Conservation (phyloP, 2,888 invertebrate genomes). For the Eupithecia inturbata region DNA sequence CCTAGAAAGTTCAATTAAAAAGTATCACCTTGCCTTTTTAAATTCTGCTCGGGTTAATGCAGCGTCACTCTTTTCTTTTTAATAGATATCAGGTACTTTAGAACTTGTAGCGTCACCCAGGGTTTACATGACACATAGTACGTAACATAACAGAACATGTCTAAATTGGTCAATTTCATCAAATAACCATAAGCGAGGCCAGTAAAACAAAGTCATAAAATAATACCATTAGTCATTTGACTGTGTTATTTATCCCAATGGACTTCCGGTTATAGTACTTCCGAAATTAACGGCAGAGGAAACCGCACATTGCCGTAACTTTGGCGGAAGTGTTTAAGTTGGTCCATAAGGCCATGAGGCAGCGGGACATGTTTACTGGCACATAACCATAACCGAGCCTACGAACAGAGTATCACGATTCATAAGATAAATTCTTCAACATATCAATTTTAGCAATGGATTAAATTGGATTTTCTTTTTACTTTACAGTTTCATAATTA, state of each 20-base stretch:
- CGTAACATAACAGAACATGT: not conserved
- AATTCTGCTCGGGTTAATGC: conserved; percentile 1
- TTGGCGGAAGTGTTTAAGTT: conserved; percentile 39
- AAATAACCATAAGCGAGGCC: not conserved
- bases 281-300: conserved; percentile 28
- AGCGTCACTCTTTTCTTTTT: conserved; percentile 5
- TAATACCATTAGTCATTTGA: conserved; percentile 13
- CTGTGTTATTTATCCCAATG: conserved; percentile 14
- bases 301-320: conserved; percentile 38
- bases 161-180: not conserved
- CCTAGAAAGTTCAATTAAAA: conserved; percentile 2
- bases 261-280: conserved; percentile 29
- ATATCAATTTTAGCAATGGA: conserved; percentile 17
- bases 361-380: conserved; percentile 41
- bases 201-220: not conserved
- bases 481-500: not conserved
- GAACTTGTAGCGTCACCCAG: not conserved
- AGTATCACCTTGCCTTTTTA: not conserved
- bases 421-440: too few relatives aligned
- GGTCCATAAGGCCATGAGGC: conserved; percentile 34
- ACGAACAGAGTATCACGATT: conserved; percentile 26
- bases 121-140: not conserved
- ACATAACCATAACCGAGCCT: conserved; percentile 43
- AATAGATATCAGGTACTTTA: not conserved
- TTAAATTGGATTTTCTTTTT: not conserved